These are phyloP conservation scores for Anthonomus grandis DNA, from an alignment of 1,140 invertebrate genomes.

Conservation along the genomic window DNA sequence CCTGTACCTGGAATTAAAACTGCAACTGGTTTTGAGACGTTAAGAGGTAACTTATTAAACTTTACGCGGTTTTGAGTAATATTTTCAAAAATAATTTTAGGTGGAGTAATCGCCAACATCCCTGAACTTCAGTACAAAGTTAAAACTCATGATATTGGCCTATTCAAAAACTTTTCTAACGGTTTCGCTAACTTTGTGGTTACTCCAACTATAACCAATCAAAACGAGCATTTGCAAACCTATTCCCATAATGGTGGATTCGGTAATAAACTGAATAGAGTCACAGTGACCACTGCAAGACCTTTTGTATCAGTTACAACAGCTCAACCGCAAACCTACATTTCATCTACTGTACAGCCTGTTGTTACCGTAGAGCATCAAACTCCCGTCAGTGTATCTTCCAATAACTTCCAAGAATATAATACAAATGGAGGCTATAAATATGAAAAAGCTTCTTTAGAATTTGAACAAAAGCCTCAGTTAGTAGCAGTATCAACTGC, in stretches of 20 bases:
- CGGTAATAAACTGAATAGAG: slow-evolving; percentile 42
- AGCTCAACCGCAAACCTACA: slow-evolving; percentile 4
- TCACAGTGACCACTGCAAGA: slow-evolving; percentile 6
- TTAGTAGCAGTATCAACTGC: slow-evolving; percentile 11
- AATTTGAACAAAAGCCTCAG: slow-evolving; percentile 32
- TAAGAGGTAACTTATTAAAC: slow-evolving; percentile 32
- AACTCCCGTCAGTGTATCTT: neutral
- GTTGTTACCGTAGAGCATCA: neutral
- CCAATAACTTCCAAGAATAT: slow-evolving; percentile 12
- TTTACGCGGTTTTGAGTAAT: no score
- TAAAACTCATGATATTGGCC: slow-evolving; percentile 19
- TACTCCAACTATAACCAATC: slow-evolving; percentile 3
- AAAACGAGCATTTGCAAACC: neutral
- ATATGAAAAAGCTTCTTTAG: slow-evolving; percentile 34
- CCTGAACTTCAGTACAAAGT: slow-evolving; percentile 42
- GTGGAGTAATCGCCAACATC: slow-evolving; percentile 42
- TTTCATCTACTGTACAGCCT: slow-evolving; percentile 15
- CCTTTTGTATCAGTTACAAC: slow-evolving; percentile 8
- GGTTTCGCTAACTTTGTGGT: slow-evolving; percentile 23
- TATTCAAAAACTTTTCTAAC: slow-evolving; percentile 15
- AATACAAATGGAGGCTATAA: slow-evolving; percentile 33
- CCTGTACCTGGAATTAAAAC: slow-evolving; percentile 34
- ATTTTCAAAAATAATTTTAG: no score
- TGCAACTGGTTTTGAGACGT: slow-evolving; percentile 31
- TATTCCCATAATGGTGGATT: slow-evolving; percentile 42